Base-by-base conservation (phyloP, 2,113 vertebrate genomes). In the Gulo gulo region DNA sequence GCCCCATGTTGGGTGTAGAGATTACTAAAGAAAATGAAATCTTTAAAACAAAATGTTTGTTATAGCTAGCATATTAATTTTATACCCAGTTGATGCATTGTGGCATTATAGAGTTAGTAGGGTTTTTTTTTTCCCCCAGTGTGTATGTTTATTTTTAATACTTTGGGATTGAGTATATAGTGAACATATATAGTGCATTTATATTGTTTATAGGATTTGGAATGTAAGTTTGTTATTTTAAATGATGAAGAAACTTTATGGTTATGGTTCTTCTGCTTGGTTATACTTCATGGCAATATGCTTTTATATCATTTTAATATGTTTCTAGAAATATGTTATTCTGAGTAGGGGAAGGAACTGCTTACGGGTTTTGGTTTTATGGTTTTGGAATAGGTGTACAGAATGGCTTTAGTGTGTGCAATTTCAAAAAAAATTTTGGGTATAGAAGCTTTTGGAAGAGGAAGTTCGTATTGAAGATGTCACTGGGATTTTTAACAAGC, bases 191-290 rank as follows among this genome's bases (percentile, higher is more conserved):
- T 16, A 55, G 50, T 91, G 42, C 6, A 65, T 50, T 88, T 93
- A 74, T 71, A 23, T 23, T 83, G 6, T 93, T 85, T 88, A 39
- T 55, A 84, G 71, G n/a, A 86, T 94, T 67, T 85, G 29, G n/a
- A 87, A 42, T 84, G 34, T 94, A 89, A 82, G 23, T 81, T 78
- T 96, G 42, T 95, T 94, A 50, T 93, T 92, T 91, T 83, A 96
- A 85, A 34, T 79, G n/a, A 93, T 39, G 76, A 74, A 76, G 52
- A 20, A 74, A 24, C 11, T 74, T 96, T 87, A 59, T 94, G 42
- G 36, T 80, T 91, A 7, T 91, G 21, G 2, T 1, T 87, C 91
- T 1, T 86, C 89, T 96, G 67, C 11, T 84, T 16, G 74, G 34
- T 83, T 80, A 8, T 79, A 81, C 55, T 85, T 91, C 65, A 65